Conservation (phyloP, 2,113 vertebrate genomes). For the Bubalus kerabau region DNA sequence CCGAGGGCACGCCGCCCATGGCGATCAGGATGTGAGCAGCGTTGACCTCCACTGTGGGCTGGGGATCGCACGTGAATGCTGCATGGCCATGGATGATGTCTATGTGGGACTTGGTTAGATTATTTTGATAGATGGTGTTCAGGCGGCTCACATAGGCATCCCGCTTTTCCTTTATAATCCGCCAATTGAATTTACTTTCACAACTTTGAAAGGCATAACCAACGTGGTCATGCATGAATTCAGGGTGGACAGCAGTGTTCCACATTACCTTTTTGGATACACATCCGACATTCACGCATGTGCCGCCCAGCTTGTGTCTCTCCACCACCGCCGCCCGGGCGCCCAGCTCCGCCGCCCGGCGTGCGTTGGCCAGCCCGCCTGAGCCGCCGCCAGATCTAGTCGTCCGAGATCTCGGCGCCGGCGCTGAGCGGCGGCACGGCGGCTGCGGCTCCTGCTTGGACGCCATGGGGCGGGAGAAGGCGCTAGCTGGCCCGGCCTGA, state of each 20-base stretch:
- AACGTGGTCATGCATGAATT: slow-evolving; percentile 90
- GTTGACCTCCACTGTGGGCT: slow-evolving; percentile 88
- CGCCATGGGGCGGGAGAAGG: too few relatives aligned
- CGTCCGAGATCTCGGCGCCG: too few relatives aligned
- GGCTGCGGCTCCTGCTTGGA: too few relatives aligned
- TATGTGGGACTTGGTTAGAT: slow-evolving; percentile 90
- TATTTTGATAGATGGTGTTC: slow-evolving; percentile 92
- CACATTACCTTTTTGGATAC: slow-evolving; percentile 89
- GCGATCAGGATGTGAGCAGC: slow-evolving; percentile 95
- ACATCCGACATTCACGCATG: too few relatives aligned
- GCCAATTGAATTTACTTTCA: slow-evolving; percentile 87
- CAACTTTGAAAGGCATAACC: slow-evolving; percentile 91
- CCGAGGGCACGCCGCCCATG: slow-evolving; percentile 87
- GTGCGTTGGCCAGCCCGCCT: too few relatives aligned
- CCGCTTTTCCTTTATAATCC: slow-evolving; percentile 90
- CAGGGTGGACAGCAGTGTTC: slow-evolving; percentile 91
- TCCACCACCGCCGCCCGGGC: too few relatives aligned
- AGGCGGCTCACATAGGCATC: slow-evolving; percentile 91
- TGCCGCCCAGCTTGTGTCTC: too few relatives aligned
- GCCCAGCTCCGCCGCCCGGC: too few relatives aligned
- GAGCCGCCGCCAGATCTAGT: too few relatives aligned
- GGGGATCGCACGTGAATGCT: slow-evolving; percentile 84
- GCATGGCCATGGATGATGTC: slow-evolving; percentile 89
- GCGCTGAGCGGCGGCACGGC: too few relatives aligned
- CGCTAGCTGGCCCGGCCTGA: too few relatives aligned